Evolutionary conservation across 2,888 invertebrate genomes (phyloP), one percentile per base, ranked within the genome.

Genomic region (Dynastes grantii): DNA sequence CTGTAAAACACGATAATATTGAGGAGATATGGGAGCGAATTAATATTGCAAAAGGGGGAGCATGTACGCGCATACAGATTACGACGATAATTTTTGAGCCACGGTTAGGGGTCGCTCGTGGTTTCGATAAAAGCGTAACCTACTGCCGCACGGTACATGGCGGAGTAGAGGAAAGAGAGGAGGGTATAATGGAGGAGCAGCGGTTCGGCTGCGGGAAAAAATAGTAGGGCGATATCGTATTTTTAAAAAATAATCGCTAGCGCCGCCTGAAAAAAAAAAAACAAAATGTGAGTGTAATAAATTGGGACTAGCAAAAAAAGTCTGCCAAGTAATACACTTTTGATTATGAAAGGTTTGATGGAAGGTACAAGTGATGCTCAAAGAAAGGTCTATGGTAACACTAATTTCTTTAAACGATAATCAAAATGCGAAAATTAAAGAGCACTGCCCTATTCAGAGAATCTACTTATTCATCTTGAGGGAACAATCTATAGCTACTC

Each of bases 51-150:
- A 73, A 75, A 68, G 65, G 63, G 76, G 37, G 65, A 55, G 37
- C 76, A 76, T 73, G 78, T 70, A 68, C 65, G 71, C 68, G 78
- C 80, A 77, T 71, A 77, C 76, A 64, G 76, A 76, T 78, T 77
- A 77, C 22, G 40, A 68, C 64, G 73, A 70, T 76, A 77, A 80
- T 71, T 75, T 61, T 49, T 75, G 55, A 40, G 45, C 61, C 27
- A 5, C 45, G 45, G 45, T 45, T 45, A 8, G 45, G 11, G 45
- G 45, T 8, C 45, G 45, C 45, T 0, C 1, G 45, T 45, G 75
- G 37, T 40, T 65, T 78, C 75, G 75, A 73, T 75, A 75, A 75
- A 73, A 40, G 61, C 16, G 73, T 22, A 40, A n/a, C 13, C 37
- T 22, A 27, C 16, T 9, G n/a, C 5, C 29, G 32, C 11, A 45